Percentiles rank a stretch among this genome's conserved stretches.
phyloP scores from a whole-genome alignment of 2,797 vertebrate species.

The Aldrovandia affinis region DNA sequence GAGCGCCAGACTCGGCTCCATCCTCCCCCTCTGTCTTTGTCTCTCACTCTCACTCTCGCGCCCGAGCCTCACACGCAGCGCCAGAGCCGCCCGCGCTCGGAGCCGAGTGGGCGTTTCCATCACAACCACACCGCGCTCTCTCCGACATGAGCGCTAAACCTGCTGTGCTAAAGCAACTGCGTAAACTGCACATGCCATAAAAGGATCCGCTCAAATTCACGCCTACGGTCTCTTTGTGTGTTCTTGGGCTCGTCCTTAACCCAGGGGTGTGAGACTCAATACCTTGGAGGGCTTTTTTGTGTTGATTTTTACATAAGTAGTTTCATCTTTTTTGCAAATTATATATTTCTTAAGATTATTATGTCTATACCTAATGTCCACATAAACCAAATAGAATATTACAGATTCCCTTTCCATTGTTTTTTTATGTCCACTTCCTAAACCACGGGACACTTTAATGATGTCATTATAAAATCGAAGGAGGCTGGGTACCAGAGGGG shows the following conservation, averaged over 20 bases:
- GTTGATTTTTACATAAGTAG: too few species aligned
- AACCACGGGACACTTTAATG: too few species aligned
- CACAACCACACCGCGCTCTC: not conserved
- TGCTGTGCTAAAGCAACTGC: not conserved
- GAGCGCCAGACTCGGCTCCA: slow-evolving; percentile 57
- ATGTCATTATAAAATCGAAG: too few species aligned
- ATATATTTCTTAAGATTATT: too few species aligned
- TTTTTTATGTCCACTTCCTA: too few species aligned
- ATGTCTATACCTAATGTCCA: too few species aligned
- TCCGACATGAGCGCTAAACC: not conserved
- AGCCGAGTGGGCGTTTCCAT: not conserved
- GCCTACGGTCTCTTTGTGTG: not conserved
- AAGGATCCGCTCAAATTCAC: not conserved
- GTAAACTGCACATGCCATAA: not conserved
- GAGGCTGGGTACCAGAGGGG: too few species aligned
- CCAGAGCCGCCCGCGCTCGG: not conserved
- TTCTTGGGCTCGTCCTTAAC: not conserved
- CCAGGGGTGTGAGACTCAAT: not conserved
- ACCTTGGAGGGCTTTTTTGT: not conserved
- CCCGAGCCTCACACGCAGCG: not conserved
- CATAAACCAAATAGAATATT: too few species aligned
- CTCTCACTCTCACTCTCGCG: too few species aligned
- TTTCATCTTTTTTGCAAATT: too few species aligned
- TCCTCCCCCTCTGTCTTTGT: slow-evolving; percentile 15
- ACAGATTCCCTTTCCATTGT: too few species aligned